phyloP scores from a whole-genome alignment of 2,113 vertebrate species.

The Terrapene triunguis region DNA sequence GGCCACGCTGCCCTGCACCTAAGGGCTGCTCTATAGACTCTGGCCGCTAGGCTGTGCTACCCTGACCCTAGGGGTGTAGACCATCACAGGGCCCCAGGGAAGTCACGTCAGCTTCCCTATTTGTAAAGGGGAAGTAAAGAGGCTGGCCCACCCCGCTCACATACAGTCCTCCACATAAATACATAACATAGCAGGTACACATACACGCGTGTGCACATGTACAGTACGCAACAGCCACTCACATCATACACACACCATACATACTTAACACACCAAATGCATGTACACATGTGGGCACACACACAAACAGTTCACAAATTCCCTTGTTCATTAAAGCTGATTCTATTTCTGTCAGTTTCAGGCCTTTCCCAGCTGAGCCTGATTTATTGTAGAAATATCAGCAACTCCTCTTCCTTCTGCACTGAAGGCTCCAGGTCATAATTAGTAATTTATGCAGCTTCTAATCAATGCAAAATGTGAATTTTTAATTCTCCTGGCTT shows the following conservation, averaged over 20 bases:
- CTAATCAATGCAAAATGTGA: constrained; percentile 32
- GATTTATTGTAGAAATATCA: constrained; percentile 7
- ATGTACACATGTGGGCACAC: not conserved
- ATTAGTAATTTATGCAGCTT: constrained; percentile 40
- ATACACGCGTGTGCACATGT: not conserved
- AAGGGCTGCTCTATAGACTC: too few relatives aligned
- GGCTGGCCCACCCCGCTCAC: not conserved
- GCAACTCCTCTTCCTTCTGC: not conserved
- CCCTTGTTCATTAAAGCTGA: not conserved
- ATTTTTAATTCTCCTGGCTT: constrained; percentile 30
- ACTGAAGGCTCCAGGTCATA: not conserved
- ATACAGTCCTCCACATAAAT: not conserved
- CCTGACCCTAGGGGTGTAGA: too few relatives aligned
- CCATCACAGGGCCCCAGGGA: not conserved
- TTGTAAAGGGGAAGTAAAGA: not conserved
- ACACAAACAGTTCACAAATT: not conserved
- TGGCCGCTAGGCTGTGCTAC: too few relatives aligned
- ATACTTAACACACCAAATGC: not conserved
- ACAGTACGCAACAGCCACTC: not conserved
- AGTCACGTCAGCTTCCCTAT: not conserved
- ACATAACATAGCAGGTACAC: not conserved
- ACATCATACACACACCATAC: not conserved
- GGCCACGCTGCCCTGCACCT: too few relatives aligned
- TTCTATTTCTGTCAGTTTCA: not conserved
- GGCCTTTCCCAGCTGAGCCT: constrained; percentile 9